Base-by-base conservation (phyloP, 2,797 vertebrate genomes). In the Coracias cyanogaster region DNA sequence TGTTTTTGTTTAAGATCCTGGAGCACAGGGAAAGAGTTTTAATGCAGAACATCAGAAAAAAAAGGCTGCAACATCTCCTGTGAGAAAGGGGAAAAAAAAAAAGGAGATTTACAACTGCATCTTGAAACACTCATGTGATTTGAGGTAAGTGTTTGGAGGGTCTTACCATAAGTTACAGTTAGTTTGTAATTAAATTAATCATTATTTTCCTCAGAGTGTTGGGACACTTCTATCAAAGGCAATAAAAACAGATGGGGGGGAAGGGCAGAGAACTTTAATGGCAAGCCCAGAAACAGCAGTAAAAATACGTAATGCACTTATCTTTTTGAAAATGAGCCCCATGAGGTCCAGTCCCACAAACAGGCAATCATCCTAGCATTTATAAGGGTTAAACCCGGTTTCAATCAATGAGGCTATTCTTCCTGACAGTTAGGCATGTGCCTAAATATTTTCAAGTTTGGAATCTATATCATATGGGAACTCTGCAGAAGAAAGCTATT, bases 1-100 rank as follows among this genome's bases (percentile, higher is more conserved):
- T 98, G 81, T 97, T 97, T 97, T 96, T 93, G 20, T 95, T 69
- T 93, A 96, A 98, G 98, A 91, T 93, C 61, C 93, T 93, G 97
- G 96, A 97, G 89, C 94, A 92, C 89, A 95, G 90, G 91, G 88
- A 87, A 94, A 89, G 94, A 86, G 91, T 95, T 94, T 93, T 96
- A 93, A 87, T 97, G 89, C 81, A 90, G 97, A 95, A 86, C 74
- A 91, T 92, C 96, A 92, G 51, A 69, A 94, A 87, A 94, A 79
- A 95, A 84, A 82, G 71, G 67, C 89, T 97, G 89, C 95, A 84
- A 12, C 85, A 37, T 92, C 88, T 94, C 70, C 49, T 81, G 76
- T 93, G 86, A 96, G 61, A 90, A 84, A 43, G 54, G n/a, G 33
- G 65, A 22, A 52, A 65, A 37, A 37, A 51, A 57, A 41, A 91